Percentiles rank a stretch among this genome's conserved stretches.
Evolutionary conservation across 2,888 invertebrate genomes (phyloP).

Genomic region (Pterostichus madidus): DNA sequence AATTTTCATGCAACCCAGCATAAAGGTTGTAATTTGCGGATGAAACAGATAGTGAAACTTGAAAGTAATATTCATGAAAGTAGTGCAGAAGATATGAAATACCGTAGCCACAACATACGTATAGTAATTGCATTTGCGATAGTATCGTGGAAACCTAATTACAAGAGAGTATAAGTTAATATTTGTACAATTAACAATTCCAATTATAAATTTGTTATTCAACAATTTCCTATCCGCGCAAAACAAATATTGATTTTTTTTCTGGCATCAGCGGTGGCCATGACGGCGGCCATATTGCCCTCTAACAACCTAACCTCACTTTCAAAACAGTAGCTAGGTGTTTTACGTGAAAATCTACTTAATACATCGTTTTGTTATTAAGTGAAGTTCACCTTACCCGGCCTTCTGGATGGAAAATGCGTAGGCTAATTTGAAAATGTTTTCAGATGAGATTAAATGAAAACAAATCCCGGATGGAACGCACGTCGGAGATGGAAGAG

Average conservation of each 20-base stretch:
- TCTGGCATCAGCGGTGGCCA: not conserved
- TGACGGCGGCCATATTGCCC: slow-evolving; percentile 28
- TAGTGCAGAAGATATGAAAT: not conserved
- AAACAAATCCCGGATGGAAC: slow-evolving; percentile 53
- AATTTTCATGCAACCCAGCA: no score
- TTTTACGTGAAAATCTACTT: slow-evolving; percentile 47
- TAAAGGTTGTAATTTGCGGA: no score
- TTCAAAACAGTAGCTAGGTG: slow-evolving; percentile 6
- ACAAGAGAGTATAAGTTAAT: slow-evolving; percentile 51
- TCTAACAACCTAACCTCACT: slow-evolving; percentile 36
- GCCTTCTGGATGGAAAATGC: slow-evolving; percentile 24
- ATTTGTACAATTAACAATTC: slow-evolving; percentile 51
- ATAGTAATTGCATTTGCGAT: slow-evolving; percentile 28
- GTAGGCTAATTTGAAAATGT: slow-evolving; percentile 61
- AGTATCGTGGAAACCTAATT: slow-evolving; percentile 45
- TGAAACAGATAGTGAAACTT: not conserved
- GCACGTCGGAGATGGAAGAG: not conserved
- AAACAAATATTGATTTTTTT: slow-evolving; percentile 57
- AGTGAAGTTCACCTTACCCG: slow-evolving; percentile 42
- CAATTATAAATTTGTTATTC: slow-evolving; percentile 58
- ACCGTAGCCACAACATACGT: slow-evolving; percentile 5
- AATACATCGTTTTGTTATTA: slow-evolving; percentile 56
- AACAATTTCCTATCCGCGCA: slow-evolving; percentile 50
- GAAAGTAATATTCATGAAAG: slow-evolving; percentile 17
- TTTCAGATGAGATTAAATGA: slow-evolving; percentile 63